Base-by-base conservation (phyloP, 2,888 invertebrate species). In the Phortica magna region DNA sequence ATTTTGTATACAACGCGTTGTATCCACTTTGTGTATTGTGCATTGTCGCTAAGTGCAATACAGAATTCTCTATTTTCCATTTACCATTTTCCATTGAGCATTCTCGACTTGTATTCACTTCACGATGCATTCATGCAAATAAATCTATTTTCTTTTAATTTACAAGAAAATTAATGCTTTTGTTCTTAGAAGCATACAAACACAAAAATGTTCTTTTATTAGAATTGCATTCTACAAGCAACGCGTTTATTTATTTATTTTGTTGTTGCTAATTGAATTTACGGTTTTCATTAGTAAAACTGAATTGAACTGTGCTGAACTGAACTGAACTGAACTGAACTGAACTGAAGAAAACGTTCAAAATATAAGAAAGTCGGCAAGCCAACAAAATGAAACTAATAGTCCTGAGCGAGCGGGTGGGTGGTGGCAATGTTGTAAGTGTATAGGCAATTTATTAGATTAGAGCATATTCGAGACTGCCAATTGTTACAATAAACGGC, bases 71-170 rank as follows among this genome's bases (percentile, higher is more conserved):
- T 53, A 53, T 53, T 57, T 57, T 57, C 17, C 57, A 57, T 57
- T n/a, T 14, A 48, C 7, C 48, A 10, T 10, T 7, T 43, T 10
- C 10, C 43, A 43, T 6, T 43, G 7, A 43, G 43, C 43, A 2
- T 48, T 9, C 7, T 12, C 48, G 14, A 14, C 48, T 14, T 48
- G 48, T 0, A 48, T 48, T 48, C 48, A 48, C 48, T 48, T 48
- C 2, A 48, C 3, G 48, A 17, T 59, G 59, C 59, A 59, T 9
- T 22, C 61, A 61, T 19, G 22, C 22, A 61, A 61, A 61, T 61
- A 31, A 61, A 61, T 61, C 61, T 61, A 61, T 61, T 61, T 61
- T 61, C 61, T 31, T 61, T 61, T 61, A 61, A 61, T 61, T 61
- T 31, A 61, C 61, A 61, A 61, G 61, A 19, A 61, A 61, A 61